Base-by-base conservation (phyloP, 2,797 vertebrate genomes). In the Oophaga sylvatica region DNA sequence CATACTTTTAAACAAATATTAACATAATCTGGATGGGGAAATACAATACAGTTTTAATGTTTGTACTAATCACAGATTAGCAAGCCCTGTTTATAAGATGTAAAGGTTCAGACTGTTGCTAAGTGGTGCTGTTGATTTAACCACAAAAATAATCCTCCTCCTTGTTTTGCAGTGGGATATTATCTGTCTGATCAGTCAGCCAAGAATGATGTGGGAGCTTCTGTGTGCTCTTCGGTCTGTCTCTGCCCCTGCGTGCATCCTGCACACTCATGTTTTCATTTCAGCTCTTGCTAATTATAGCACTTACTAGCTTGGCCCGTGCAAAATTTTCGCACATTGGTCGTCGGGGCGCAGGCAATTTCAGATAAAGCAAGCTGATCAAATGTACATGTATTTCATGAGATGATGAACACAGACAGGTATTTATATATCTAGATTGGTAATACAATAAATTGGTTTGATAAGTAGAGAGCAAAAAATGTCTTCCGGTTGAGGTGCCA, bases 171-270 rank as follows among this genome's bases (percentile, higher is more conserved):
- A 87, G 78, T 19, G 76, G 76, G 65, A 80, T 80, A 86, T 81
- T 81, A 85, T 85, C 62, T 68, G 75, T 79, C 62, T 80, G 85
- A 87, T 87, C 85, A 71, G 65, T 56, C 77, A 86, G 77, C 85
- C 77, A 87, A 81, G 57, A 81, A 87, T 80, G 53, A 86, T 86
- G 17, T 62, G 35, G 63, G 85, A 77, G 85, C 77, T 86, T 67
- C 77, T 86, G 73, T 53, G n/a, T 56, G 6, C 75, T 85, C 22
- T 78, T 11, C 71, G 22, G 41, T 75, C 19, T 56, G 12, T 15
- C 45, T 71, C 31, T 71, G 68, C 35, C 35, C 20, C 70, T n/a
- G 22, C 48, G 4, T 56, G 48, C 41, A 5, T 56, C 75, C 77
- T 73, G 65, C 48, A 71, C 77, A 60, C 29, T 80, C 29, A 26